Conservation (phyloP, 1,140 invertebrate genomes). For the Colletes gigas region DNA sequence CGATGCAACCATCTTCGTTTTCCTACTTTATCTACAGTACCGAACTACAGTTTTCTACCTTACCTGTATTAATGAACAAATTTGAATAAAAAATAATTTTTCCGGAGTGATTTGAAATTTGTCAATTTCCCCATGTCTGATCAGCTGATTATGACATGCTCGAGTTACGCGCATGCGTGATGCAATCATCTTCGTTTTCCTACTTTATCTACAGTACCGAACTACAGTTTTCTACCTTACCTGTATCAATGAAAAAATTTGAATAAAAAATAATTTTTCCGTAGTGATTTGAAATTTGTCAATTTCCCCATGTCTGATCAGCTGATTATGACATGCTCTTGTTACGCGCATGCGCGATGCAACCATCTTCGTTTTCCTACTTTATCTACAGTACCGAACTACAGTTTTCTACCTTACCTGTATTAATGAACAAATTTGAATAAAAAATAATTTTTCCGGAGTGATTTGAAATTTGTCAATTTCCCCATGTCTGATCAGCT, state of each 20-base stretch:
- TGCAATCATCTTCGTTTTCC: neutral
- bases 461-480: too few species aligned
- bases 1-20: neutral
- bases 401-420: too few species aligned
- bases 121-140: neutral
- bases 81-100: too few species aligned
- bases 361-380: neutral
- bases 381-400: neutral
- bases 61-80: too few species aligned
- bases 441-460: too few species aligned
- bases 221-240: too few species aligned
- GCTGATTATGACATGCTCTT: slow-evolving; percentile 47
- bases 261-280: too few species aligned
- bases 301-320: slow-evolving; percentile 34
- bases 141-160: slow-evolving; percentile 55
- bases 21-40: neutral
- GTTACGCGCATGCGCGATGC: slow-evolving; percentile 13
- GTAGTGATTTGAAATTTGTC: too few species aligned
- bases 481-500: slow-evolving; percentile 46
- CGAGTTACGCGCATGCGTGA: slow-evolving; percentile 13
- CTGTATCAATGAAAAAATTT: too few species aligned
- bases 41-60: too few species aligned
- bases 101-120: too few species aligned
- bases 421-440: too few species aligned
- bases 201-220: neutral